Conservation (phyloP, 2,888 invertebrate genomes). For the Trissolcus brochymenae region DNA sequence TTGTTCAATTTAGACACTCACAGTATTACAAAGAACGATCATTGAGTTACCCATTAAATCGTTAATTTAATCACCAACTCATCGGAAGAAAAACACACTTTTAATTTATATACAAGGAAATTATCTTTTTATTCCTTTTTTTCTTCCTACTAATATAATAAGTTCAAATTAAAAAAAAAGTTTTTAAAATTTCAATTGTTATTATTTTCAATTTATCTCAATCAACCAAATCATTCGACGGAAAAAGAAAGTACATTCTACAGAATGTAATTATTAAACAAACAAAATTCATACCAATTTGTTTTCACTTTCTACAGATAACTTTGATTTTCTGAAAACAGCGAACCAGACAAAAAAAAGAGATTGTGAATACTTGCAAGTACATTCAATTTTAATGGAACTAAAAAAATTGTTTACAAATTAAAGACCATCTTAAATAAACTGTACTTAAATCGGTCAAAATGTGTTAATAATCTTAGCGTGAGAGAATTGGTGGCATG, state of each 20-base stretch:
- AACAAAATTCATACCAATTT: too few relatives aligned
- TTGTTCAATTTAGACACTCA: constrained; percentile 74
- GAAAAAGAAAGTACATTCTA: neutral
- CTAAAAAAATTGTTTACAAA: too few relatives aligned
- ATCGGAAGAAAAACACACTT: constrained; percentile 46
- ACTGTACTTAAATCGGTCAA: too few relatives aligned
- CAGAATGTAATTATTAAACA: neutral
- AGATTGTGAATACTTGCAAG: too few relatives aligned
- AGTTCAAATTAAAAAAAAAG: neutral
- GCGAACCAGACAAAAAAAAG: too few relatives aligned
- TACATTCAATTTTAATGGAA: too few relatives aligned
- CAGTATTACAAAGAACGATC: constrained; percentile 69
- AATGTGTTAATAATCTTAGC: neutral
- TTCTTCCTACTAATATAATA: neutral
- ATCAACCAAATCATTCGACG: neutral
- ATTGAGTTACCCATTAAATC: constrained; percentile 72
- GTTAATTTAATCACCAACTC: constrained; percentile 70
- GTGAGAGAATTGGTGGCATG: constrained; percentile 44
- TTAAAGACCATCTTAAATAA: too few relatives aligned
- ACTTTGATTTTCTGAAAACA: too few relatives aligned
- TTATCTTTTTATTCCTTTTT: too few relatives aligned
- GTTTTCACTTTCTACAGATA: too few relatives aligned
- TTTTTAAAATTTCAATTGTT: neutral
- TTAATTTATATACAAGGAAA: constrained; percentile 1
- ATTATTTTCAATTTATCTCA: neutral